A percentile compares a stretch with the other conserved stretches of the same genome.
phyloP scores from a whole-genome alignment of 2,797 vertebrate species.

The Enteromius argenteus region DNA sequence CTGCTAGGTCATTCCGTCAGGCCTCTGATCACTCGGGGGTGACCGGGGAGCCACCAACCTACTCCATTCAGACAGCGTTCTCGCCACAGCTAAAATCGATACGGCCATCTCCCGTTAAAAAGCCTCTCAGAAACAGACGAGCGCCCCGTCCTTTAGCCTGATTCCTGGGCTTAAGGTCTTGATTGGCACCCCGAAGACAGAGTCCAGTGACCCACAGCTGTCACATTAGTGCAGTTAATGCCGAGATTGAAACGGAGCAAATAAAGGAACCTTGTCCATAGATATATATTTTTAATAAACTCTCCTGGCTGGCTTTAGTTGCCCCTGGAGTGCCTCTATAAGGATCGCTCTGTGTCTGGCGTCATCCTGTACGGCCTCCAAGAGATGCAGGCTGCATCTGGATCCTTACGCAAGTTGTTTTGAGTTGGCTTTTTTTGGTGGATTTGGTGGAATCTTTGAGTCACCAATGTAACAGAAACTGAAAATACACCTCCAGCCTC shows the following conservation, averaged over 20 bases:
- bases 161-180: conserved; percentile 82
- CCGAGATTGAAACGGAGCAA: conserved; percentile 83
- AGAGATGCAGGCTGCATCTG: conserved; percentile 58
- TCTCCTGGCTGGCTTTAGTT: conserved; percentile 33
- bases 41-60: conserved; percentile 70
- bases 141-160: conserved; percentile 77
- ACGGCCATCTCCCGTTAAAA: conserved; percentile 80
- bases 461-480: conserved; percentile 80
- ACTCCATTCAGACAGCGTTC: conserved; percentile 66
- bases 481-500: conserved; percentile 71
- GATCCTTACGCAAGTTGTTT: conserved; percentile 61
- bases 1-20: conserved; percentile 80
- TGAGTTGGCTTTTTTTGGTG: conserved; percentile 68
- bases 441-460: conserved; percentile 79
- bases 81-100: conserved; percentile 77
- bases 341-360: conserved; percentile 36
- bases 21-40: conserved; percentile 80
- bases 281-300: conserved; percentile 68
- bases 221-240: conserved; percentile 86
- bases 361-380: conserved; percentile 2
- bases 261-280: conserved; percentile 82
- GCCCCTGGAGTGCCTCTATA: background rate
- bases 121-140: conserved; percentile 82
- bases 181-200: conserved; percentile 79
- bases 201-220: conserved; percentile 85